These are phyloP conservation scores for Lerema accius DNA, from an alignment of 1,140 invertebrate genomes.

Conservation along the genomic window DNA sequence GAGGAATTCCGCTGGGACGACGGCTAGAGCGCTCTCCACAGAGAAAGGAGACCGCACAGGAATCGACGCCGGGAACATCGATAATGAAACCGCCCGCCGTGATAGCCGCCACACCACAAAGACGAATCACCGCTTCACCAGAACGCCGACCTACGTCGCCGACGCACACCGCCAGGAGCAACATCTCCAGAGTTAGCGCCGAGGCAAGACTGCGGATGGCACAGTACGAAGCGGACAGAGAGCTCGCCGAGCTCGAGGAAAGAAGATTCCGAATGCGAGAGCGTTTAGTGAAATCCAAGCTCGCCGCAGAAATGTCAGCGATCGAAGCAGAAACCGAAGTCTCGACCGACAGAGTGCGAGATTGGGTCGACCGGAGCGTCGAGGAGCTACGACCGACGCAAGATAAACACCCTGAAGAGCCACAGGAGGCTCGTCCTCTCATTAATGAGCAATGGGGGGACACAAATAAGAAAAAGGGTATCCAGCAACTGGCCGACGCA, in stretches of 20 bases:
- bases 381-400: neutral
- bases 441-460: slow-evolving; percentile 1
- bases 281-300: neutral
- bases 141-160: neutral
- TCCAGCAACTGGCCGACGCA: slow-evolving; percentile 10
- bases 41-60: neutral
- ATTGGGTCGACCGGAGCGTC: neutral
- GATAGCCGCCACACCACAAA: neutral
- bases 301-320: neutral
- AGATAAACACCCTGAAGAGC: neutral
- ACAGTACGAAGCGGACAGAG: neutral
- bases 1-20: neutral
- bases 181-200: neutral
- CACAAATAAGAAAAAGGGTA: neutral
- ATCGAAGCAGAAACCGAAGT: no score
- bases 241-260: neutral
- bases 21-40: neutral
- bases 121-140: neutral
- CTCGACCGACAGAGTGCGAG: neutral
- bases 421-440: neutral
- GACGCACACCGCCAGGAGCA: neutral
- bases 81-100: neutral
- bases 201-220: neutral
- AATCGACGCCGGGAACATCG: neutral
- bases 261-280: neutral